Evolutionary conservation across 1,140 invertebrate genomes (phyloP), one percentile per base, ranked within the genome.

Genomic region (Drosophila bifasciata): DNA sequence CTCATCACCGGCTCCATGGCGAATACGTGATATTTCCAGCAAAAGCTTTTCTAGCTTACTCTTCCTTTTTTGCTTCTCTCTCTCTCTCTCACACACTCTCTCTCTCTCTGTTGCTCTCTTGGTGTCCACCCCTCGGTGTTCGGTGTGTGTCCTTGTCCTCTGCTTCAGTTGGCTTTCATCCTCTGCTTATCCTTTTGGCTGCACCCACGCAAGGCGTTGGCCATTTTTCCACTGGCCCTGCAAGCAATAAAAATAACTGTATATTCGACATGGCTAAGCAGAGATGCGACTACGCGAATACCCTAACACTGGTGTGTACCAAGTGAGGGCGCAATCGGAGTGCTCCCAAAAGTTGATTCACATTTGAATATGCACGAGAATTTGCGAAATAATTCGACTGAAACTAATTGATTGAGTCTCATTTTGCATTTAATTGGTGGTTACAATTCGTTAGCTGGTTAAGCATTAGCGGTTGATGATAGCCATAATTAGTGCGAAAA

Each of bases 1-100:
- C 85, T 89, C 83, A 89, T 89, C 9, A 88, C 84, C 13, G 83
- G 83, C 75, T 89, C 85, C 84, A 89, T 89, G 76, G 63, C 76
- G 73, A 60, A 78, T 86, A 66, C 58, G 63, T 70, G 63, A 86
- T 85, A 66, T 77, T 72, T 66, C 51, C 60, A 67, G 36, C 44
- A 28, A 9, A 28, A 28, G 28, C 28, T 28, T 28, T 28, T 28
- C 28, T 9, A 28, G 28, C 3, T 61, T 43, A 57, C 50, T 53
- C 45, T 50, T 46, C 19, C 17, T 21, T 74, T 74, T 66, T 23
- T 23, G 41, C 48, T 58, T 17, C 21, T 51, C 25, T 50, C 3
- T 55, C 19, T 46, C n/a, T 41, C 43, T 53, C 11, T 40, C 43
- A 52, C 4, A 43, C 13, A 13, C n/a, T 44, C n/a, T 44, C 32